Conservation (phyloP, 2,888 invertebrate species). For the Diaperis boleti region DNA sequence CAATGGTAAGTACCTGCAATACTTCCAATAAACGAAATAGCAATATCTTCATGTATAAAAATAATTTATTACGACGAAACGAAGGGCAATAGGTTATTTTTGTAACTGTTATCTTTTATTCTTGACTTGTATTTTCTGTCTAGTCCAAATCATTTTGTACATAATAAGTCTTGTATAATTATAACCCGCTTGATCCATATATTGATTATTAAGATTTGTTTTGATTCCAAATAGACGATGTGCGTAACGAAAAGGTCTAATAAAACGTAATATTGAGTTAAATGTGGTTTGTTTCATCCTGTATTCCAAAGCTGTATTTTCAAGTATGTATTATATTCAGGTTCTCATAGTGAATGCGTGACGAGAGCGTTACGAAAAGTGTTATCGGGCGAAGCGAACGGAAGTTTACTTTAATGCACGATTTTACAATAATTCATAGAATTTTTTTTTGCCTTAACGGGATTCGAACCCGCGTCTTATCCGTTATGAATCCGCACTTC, state of each 20-base stretch:
- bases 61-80: slow-evolving; percentile 11
- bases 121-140: slow-evolving; percentile 29
- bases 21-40: slow-evolving; percentile 43
- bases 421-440: no score
- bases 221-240: slow-evolving; percentile 26
- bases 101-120: slow-evolving; percentile 19
- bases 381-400: no score
- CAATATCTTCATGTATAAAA: slow-evolving; percentile 14
- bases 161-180: slow-evolving; percentile 28
- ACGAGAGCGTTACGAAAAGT: no score
- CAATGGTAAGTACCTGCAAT: slow-evolving; percentile 48
- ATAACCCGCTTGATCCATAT: slow-evolving; percentile 33
- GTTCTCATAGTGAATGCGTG: no score
- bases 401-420: no score
- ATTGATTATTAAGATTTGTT: slow-evolving; percentile 19
- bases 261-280: slow-evolving; percentile 20
- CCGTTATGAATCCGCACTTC: no score
- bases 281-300: no score
- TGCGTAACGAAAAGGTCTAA: slow-evolving; percentile 19
- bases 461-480: no score
- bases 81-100: slow-evolving; percentile 33
- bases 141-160: slow-evolving; percentile 38
- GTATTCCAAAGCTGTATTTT: no score
- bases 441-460: no score
- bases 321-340: no score